Evolutionary conservation across 2,797 vertebrate genomes (phyloP), one percentile per base, ranked within the genome.

Genomic region (Halcyon chelicuti): DNA sequence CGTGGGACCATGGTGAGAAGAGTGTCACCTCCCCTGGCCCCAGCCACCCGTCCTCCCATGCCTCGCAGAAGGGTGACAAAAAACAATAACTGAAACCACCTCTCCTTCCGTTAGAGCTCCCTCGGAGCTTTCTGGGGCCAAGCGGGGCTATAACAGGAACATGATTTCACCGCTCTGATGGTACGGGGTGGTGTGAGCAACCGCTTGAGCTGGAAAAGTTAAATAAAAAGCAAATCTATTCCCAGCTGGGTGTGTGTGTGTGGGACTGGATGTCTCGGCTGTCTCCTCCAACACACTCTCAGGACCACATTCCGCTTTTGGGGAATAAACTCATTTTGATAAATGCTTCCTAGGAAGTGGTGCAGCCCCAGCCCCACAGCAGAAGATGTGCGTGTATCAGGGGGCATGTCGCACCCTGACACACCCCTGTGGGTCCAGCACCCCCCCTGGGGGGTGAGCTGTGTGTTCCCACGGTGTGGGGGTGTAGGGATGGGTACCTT

Each of bases 11-110:
- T 0, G 2, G 23, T 9, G 66, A 61, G 40, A 54, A 60, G 17
- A 21, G 40, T 58, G 67, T 61, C 73, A 29, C 58, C 71, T 57
- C 57, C 40, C 26, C 25, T n/a, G 47, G 94, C 44, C 10, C 0
- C 1, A 6, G n/a, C 65, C 3, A 9, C 29, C 33, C 0, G 1
- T 15, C 70, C 67, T 40, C n/a, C 67, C 1, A 6, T 1, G 12
- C 65, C 63, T 28, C 1, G 0, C 42, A 2, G 47, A 61, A 65
- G 6, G 62, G 57, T 51, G 85, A 55, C 73, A 76, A 10, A 51
- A 66, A 47, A 39, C 52, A 12, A 51, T 12, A 58, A 10, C 42
- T 11, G 1, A 28, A 68, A 2, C 12, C 71, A 20, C 65, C 57
- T 55, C 90, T 54, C 60, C 65, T 85, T 61, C 85, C 35, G 4